Conservation (phyloP, 1,140 invertebrate genomes). For the Asobara japonica region DNA sequence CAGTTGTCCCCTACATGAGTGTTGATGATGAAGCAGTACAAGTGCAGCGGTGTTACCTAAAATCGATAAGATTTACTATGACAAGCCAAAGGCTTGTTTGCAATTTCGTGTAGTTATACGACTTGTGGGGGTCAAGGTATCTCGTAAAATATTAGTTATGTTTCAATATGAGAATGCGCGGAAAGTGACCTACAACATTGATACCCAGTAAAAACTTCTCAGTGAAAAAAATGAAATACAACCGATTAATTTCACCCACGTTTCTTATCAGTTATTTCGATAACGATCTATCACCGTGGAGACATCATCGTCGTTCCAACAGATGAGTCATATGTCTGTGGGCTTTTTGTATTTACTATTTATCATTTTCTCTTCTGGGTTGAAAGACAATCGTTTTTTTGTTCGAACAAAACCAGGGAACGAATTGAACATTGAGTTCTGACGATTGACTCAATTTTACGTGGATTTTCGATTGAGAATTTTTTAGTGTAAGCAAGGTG, state of each 20-base stretch:
- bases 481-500: too few species aligned
- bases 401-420: too few species aligned
- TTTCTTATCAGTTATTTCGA: background rate
- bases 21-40: background rate
- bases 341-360: too few species aligned
- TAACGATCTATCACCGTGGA: background rate
- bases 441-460: too few species aligned
- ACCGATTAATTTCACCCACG: background rate
- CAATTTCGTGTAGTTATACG: background rate
- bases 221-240: background rate
- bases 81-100: background rate
- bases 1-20: background rate
- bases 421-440: too few species aligned
- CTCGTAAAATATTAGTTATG: background rate
- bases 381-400: too few species aligned
- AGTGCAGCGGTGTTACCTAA: background rate
- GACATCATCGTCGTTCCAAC: background rate
- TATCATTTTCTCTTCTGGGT: too few species aligned
- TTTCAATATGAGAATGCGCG: too few species aligned
- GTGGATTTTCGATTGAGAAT: too few species aligned
- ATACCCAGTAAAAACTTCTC: background rate
- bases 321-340: background rate
- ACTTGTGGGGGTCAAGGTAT: constrained; percentile 1
- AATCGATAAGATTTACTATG: background rate
- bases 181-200: too few species aligned